Evolutionary conservation across 2,888 invertebrate genomes (phyloP).

Genomic region (Lasioglossum zephyrum): DNA sequence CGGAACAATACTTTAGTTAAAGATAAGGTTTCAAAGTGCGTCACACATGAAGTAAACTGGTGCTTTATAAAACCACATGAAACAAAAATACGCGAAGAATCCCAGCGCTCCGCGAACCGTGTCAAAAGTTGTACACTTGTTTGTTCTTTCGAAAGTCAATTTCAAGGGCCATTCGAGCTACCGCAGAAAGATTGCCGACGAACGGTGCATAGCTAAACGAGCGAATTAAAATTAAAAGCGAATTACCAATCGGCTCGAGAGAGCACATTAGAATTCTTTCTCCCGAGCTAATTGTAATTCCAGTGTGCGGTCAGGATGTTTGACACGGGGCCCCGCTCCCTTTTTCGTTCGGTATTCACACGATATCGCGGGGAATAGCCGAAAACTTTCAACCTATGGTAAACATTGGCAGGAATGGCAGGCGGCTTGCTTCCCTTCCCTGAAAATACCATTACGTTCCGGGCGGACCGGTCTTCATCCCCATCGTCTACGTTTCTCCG

Average conservation of each 20-base stretch:
- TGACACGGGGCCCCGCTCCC: conserved; percentile 22
- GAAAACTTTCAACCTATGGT: conserved; percentile 67
- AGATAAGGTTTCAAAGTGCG: too few species aligned
- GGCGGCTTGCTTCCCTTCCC: conserved; percentile 39
- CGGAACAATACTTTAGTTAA: too few species aligned
- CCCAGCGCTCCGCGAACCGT: not conserved
- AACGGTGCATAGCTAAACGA: conserved; percentile 7
- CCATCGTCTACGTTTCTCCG: conserved; percentile 26
- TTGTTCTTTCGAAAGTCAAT: not conserved
- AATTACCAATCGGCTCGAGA: not conserved
- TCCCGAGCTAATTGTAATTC: conserved; percentile 24
- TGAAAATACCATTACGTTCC: conserved; percentile 72
- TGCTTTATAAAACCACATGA: not conserved
- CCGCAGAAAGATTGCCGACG: not conserved
- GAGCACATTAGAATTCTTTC: conserved; percentile 13
- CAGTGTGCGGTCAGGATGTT: conserved; percentile 18
- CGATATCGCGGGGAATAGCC: conserved; percentile 64
- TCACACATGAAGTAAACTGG: too few species aligned
- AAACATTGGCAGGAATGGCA: conserved; percentile 63
- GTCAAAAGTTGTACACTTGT: not conserved
- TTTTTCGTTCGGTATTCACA: conserved; percentile 39
- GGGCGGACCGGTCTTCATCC: conserved; percentile 39
- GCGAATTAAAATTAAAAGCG: conserved; percentile 13
- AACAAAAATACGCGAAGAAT: not conserved
- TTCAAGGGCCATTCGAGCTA: not conserved